phyloP scores from a whole-genome alignment of 2,888 invertebrate species.

The Leucoma salicis region DNA sequence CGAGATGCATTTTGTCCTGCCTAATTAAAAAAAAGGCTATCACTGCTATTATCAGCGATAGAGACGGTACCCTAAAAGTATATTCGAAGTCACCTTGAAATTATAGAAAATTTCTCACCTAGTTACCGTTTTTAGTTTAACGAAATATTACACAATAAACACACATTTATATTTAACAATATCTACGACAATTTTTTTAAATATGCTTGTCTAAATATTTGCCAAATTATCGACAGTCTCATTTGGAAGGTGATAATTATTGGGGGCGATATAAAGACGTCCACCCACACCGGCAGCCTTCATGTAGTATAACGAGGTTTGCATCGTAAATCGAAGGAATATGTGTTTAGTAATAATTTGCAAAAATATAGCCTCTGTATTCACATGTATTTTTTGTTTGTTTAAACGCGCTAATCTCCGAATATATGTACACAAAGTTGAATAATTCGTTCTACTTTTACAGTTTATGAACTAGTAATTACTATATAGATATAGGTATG shows the following conservation, averaged over 20 bases:
- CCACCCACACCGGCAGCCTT: conserved; percentile 6
- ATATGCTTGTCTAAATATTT: not conserved
- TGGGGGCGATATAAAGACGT: conserved; percentile 1
- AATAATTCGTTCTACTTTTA: too few species aligned
- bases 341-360: too few species aligned
- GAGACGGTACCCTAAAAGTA: not conserved
- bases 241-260: conserved; percentile 2
- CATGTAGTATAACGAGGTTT: not conserved
- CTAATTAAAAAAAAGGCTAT: too few species aligned
- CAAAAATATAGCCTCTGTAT: too few species aligned
- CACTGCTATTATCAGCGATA: too few species aligned
- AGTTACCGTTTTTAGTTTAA: not conserved
- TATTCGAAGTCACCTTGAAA: not conserved
- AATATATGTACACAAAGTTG: too few species aligned
- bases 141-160: conserved; percentile 2
- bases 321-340: too few species aligned
- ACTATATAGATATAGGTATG: too few species aligned
- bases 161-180: conserved; percentile 6
- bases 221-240: not conserved
- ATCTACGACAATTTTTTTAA: not conserved
- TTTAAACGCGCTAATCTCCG: too few species aligned
- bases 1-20: too few species aligned
- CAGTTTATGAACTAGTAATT: too few species aligned
- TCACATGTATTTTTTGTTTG: too few species aligned
- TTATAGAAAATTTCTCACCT: not conserved